Evolutionary conservation across 2,113 vertebrate genomes (phyloP), one percentile per base, ranked within the genome.

Genomic region (Sturnira hondurensis): DNA sequence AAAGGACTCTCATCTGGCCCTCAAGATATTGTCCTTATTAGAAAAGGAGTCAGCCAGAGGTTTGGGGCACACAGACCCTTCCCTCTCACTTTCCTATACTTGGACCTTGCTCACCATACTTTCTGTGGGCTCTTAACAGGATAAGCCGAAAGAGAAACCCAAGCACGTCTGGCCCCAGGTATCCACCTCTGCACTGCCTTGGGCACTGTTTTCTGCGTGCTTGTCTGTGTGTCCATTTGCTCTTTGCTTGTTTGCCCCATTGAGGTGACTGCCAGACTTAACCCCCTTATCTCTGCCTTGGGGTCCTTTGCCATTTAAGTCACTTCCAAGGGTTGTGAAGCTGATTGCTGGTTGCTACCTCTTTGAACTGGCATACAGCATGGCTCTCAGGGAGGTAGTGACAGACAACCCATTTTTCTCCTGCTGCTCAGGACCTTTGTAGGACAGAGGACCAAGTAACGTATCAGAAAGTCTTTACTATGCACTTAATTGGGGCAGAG

Each of bases 161-260:
- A 99, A 99, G 99, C 99, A 98, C 99, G 95, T 98, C 47, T 98
- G 97, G 84, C 98, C 99, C 85, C 99, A 99, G 99, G 99, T 99
- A 99, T 99, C 99, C 98, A 97, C 96, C 94, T 68, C 91, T 54
- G 5, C 88, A 67, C 90, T 96, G 95, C 87, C 70, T 96, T 92
- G 94, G 96, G 50, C 89, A 97, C 89, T 6, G 81, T 96, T 96
- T 67, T 54, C 54, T 13, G 56, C 67, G 77, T 65, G 95, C 77
- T 96, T 98, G 56, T 96, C 84, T 92, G 83, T 96, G 74, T 97
- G 86, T 93, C 84, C 97, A 97, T 97, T 94, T 65, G 63, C 93
- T 97, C 83, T 4, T 20, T 81, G 97, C 95, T 93, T 97, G 97
- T 97, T 93, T 86, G 73, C 77, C 73, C 38, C 73, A 78, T n/a